A percentile compares a stretch with the other conserved stretches of the same genome.
Conservation (phyloP, 2,113 vertebrate species). For the Colistium nudipinnis region DNA sequence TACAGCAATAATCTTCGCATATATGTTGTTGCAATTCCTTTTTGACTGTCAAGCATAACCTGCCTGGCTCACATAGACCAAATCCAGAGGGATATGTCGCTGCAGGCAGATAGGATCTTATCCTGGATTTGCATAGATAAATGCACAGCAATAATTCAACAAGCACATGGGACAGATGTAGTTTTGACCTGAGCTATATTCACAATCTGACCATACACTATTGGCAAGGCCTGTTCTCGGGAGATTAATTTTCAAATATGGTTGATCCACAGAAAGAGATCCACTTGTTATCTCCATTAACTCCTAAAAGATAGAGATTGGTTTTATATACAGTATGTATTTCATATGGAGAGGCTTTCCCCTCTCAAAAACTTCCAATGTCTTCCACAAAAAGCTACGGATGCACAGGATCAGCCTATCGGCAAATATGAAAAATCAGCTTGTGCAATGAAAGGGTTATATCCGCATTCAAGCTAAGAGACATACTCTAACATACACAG, state of each 20-base stretch:
- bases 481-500: constrained; percentile 78
- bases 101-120: constrained; percentile 78
- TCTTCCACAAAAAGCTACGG: constrained; percentile 70
- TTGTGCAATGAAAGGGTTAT: constrained; percentile 83
- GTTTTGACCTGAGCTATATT: constrained; percentile 61
- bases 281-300: constrained; percentile 31
- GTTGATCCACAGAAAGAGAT: constrained; percentile 26
- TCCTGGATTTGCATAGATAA: constrained; percentile 79
- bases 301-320: constrained; percentile 22
- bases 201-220: constrained; percentile 48
- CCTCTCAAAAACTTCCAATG: constrained; percentile 72
- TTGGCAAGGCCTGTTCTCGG: constrained; percentile 38
- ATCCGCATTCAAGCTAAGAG: constrained; percentile 82
- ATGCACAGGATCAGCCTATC: constrained; percentile 80
- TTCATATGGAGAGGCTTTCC: constrained; percentile 23
- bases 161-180: constrained; percentile 19
- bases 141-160: constrained; percentile 69
- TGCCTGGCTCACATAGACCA: constrained; percentile 60
- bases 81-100: constrained; percentile 69
- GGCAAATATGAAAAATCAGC: constrained; percentile 78
- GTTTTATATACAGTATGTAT: no score
- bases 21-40: constrained; percentile 70
- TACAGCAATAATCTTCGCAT: constrained; percentile 75
- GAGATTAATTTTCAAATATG: constrained; percentile 37
- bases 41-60: constrained; percentile 72